Conservation (phyloP, 2,888 invertebrate species). For the Calliopum simillimum region DNA sequence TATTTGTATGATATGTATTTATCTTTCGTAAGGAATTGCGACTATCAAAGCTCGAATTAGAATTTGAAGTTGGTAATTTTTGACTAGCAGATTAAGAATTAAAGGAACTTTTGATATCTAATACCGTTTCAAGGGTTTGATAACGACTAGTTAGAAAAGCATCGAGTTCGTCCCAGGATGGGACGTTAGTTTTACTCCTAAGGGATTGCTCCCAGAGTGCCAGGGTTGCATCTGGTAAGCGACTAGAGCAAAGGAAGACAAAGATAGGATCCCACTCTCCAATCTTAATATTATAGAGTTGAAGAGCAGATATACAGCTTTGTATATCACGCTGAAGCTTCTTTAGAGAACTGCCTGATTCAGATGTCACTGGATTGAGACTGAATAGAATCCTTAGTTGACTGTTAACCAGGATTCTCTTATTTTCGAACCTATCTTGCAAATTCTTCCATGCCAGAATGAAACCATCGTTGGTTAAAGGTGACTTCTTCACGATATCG, state of each 20-base stretch:
- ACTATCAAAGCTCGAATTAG: too few species aligned
- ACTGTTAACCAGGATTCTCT: neutral
- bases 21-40: too few species aligned
- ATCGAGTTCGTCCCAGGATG: neutral
- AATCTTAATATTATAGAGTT: too few species aligned
- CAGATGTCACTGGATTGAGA: neutral
- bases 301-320: too few species aligned
- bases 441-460: constrained; percentile 29
- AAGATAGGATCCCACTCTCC: too few species aligned
- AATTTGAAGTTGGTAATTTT: too few species aligned
- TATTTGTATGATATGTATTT: too few species aligned
- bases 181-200: neutral
- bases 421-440: constrained; percentile 10
- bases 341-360: too few species aligned
- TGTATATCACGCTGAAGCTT: too few species aligned
- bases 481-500: constrained; percentile 31
- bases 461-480: constrained; percentile 33
- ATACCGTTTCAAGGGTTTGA: constrained; percentile 2
- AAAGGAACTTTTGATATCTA: neutral
- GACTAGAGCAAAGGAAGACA: neutral
- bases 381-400: neutral
- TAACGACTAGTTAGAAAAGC: neutral
- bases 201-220: neutral
- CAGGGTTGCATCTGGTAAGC: neutral
- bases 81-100: too few species aligned